Percentiles rank a stretch among this genome's conserved stretches.
These are phyloP conservation scores for Melanostoma scalare DNA, from an alignment of 2,888 invertebrate species.

Conservation along the genomic window DNA sequence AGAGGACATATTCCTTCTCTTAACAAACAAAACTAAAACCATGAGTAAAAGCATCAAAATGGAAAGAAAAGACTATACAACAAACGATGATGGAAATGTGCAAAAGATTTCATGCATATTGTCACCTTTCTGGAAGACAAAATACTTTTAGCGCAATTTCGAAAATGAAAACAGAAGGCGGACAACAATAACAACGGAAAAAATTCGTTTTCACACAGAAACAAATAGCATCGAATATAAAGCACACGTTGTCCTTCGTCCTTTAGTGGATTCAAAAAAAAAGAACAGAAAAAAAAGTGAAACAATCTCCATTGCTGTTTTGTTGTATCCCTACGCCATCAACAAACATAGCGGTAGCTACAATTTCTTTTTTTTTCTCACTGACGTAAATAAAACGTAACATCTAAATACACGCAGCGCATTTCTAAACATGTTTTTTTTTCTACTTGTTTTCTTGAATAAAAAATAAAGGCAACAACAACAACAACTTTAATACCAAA, in stretches of 20 bases:
- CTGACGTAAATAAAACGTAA: conserved; percentile 70
- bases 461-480: conserved; percentile 9
- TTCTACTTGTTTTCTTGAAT: conserved; percentile 37
- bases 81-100: conserved; percentile 56
- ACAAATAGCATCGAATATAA: conserved; percentile 7
- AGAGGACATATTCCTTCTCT: conserved; percentile 32
- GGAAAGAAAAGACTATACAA: conserved; percentile 36
- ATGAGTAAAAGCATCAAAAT: conserved; percentile 1
- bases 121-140: conserved; percentile 60
- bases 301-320: conserved; percentile 39
- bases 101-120: conserved; percentile 63
- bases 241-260: conserved; percentile 55
- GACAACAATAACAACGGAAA: conserved; percentile 5
- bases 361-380: conserved; percentile 27
- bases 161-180: conserved; percentile 56
- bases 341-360: conserved; percentile 59
- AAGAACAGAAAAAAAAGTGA: conserved; percentile 6
- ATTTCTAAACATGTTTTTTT: conserved; percentile 65
- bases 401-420: conserved; percentile 70
- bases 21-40: conserved; percentile 30
- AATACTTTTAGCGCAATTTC: conserved; percentile 53
- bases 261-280: conserved; percentile 30
- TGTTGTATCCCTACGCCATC: conserved; percentile 28
- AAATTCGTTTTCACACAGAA: conserved; percentile 20
- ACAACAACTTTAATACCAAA: conserved; percentile 21